These are phyloP conservation scores for Coregonus sp. DNA, from an alignment of 2,797 vertebrate genomes.

Conservation along the genomic window DNA sequence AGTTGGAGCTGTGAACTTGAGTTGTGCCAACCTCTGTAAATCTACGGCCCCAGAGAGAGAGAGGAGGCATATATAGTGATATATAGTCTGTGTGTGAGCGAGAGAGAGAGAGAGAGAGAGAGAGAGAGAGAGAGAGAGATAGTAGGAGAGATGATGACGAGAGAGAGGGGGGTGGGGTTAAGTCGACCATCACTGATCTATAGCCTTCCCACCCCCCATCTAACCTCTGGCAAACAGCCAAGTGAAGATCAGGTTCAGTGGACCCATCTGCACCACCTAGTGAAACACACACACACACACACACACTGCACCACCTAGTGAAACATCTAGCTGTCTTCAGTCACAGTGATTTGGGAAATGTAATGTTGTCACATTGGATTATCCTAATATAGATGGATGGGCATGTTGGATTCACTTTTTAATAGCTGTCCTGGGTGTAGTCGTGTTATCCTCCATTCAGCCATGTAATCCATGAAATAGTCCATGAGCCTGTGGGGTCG, in stretches of 20 bases:
- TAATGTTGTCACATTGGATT: not conserved
- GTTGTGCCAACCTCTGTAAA: conserved; percentile 28
- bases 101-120: not conserved
- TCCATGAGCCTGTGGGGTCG: no score
- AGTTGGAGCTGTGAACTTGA: conserved; percentile 10
- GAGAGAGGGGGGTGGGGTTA: no score
- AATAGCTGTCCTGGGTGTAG: not conserved
- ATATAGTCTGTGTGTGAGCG: no score
- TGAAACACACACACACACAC: no score
- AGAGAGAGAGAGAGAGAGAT: not conserved
- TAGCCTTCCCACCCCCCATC: conserved; percentile 16
- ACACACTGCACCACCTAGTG: not conserved
- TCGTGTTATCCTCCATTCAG: not conserved
- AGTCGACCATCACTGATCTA: conserved; percentile 29
- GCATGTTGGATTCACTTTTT: not conserved
- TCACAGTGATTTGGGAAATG: no score
- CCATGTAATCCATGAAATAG: no score
- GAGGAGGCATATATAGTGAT: no score
- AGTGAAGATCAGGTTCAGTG: conserved; percentile 13
- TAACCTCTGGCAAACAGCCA: conserved; percentile 23
- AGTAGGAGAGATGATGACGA: no score
- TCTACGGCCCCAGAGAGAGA: conserved; percentile 9
- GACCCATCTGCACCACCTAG: conserved; percentile 20
- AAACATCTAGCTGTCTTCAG: not conserved
- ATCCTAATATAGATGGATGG: not conserved